Base-by-base conservation (phyloP, 2,113 vertebrate species). In the Peromyscus leucopus region DNA sequence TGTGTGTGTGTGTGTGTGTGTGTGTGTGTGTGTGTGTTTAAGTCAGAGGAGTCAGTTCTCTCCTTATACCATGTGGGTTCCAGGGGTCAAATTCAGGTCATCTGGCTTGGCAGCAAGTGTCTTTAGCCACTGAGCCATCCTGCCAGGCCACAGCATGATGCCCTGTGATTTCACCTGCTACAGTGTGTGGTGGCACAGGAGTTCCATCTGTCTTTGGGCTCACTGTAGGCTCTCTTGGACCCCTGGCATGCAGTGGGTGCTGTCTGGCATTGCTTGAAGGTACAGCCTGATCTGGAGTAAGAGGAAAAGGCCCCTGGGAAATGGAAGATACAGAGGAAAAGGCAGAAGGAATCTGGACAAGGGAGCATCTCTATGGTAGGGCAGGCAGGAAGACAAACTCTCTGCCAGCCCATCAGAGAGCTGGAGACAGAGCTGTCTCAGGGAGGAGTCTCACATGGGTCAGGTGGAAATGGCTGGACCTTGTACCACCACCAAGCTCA, bases 401-500 rank as follows among this genome's bases (percentile, higher is more conserved):
- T 89, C 83, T 39, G 75, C 21, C 59, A 48, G 42, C 6, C 55
- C 46, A 7, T 1, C 4, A 26, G n/a, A 16, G 36, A 33, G 1
- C 39, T 48, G 22, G 0, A 51, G 42, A 71, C 19, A 75, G 75
- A 28, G 46, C 2, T 1, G 21, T 33, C 51, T 69, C 4, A 2
- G 3, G 13, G 48, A 71, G 55, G 4, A 9, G 51, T 12, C 59
- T 48, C 16, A 0, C 10, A 0, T 2, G 2, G 33, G 28, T 36
- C 26, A 0, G 59, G 33, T 74, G 19, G 87, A 63, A 48, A 51
- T 5, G 28, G 39, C 78, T 19, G 24, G 42, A 46, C 13, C 42
- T 74, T 6, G 0, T 3, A 11, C 1, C 78, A 26, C 5, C 0
- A 0, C 12, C 79, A 24, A 21, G 31, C 84, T 84, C 8, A 39